Conservation (phyloP, 2,797 vertebrate genomes). For the Micropoecilia bifurca region DNA sequence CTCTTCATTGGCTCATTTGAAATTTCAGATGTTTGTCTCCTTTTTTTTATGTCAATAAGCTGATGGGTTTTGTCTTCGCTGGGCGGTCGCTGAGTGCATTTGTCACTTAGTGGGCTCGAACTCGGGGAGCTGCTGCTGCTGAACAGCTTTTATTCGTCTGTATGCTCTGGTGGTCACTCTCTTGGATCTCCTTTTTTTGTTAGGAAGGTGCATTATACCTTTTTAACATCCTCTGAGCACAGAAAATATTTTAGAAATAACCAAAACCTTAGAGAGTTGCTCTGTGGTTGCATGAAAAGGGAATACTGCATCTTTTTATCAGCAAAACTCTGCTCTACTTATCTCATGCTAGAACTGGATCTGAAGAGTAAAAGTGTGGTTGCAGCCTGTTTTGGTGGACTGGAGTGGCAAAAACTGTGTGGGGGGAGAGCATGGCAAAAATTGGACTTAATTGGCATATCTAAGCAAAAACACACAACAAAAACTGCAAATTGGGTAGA, state of each 20-base stretch:
- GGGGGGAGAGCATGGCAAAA: conserved; percentile 23
- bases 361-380: conserved; percentile 45
- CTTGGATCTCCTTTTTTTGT: conserved; percentile 73
- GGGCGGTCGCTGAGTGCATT: conserved; percentile 57
- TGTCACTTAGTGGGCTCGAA: conserved; percentile 30
- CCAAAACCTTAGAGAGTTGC: conserved; percentile 42
- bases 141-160: not conserved
- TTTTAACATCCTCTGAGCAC: conserved; percentile 57
- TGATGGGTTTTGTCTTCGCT: conserved; percentile 66
- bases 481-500: not conserved
- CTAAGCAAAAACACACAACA: not conserved
- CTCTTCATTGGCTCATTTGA: conserved; percentile 78
- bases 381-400: conserved; percentile 46
- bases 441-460: conserved; percentile 15
- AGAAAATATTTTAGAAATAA: conserved; percentile 48
- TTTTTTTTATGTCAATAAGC: conserved; percentile 72
- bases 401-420: conserved; percentile 56
- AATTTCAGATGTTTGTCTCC: conserved; percentile 71
- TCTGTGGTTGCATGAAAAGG: conserved; percentile 61
- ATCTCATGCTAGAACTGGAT: conserved; percentile 59
- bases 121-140: conserved; percentile 52
- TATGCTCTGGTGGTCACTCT: conserved; percentile 74
- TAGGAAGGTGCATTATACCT: conserved; percentile 80
- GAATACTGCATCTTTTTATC: conserved; percentile 79
- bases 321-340: conserved; percentile 62